These are phyloP conservation scores for Melinaea marsaeus DNA, from an alignment of 2,888 invertebrate genomes.

Conservation along the genomic window DNA sequence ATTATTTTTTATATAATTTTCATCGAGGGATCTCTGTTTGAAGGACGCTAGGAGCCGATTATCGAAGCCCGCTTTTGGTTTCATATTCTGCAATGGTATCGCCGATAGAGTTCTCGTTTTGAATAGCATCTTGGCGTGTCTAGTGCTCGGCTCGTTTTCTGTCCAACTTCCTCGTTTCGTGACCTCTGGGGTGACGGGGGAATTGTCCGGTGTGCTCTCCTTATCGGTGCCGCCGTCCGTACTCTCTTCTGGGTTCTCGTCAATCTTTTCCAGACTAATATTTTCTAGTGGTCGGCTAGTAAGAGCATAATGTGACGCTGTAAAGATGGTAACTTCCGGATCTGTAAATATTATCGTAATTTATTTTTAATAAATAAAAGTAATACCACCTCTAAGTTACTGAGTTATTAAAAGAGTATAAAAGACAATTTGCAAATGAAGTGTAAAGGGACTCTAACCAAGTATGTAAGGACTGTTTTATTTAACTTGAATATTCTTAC, in stretches of 20 bases:
- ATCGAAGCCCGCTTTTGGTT: slow-evolving; percentile 56
- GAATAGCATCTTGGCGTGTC: slow-evolving; percentile 64
- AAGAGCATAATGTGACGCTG: slow-evolving; percentile 55
- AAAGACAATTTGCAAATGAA: too few species aligned
- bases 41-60: slow-evolving; percentile 62
- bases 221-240: slow-evolving; percentile 49
- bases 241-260: slow-evolving; percentile 50
- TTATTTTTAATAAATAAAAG: not conserved
- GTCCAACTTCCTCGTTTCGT: slow-evolving; percentile 58
- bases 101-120: slow-evolving; percentile 71
- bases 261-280: slow-evolving; percentile 34
- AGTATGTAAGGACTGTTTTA: too few species aligned
- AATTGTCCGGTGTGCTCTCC: slow-evolving; percentile 60
- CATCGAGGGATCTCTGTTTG: slow-evolving; percentile 63
- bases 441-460: too few species aligned
- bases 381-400: too few species aligned
- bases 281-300: slow-evolving; percentile 42
- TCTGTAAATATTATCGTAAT: slow-evolving; percentile 45
- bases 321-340: slow-evolving; percentile 58
- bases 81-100: slow-evolving; percentile 58
- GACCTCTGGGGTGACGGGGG: slow-evolving; percentile 54
- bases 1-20: slow-evolving; percentile 64
- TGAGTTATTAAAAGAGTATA: too few species aligned
- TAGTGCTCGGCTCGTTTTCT: slow-evolving; percentile 53
- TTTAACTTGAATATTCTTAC: slow-evolving; percentile 41